Evolutionary conservation across 1,140 invertebrate genomes (phyloP), one percentile per base, ranked within the genome.

Genomic region (Armadillidium nasatum): DNA sequence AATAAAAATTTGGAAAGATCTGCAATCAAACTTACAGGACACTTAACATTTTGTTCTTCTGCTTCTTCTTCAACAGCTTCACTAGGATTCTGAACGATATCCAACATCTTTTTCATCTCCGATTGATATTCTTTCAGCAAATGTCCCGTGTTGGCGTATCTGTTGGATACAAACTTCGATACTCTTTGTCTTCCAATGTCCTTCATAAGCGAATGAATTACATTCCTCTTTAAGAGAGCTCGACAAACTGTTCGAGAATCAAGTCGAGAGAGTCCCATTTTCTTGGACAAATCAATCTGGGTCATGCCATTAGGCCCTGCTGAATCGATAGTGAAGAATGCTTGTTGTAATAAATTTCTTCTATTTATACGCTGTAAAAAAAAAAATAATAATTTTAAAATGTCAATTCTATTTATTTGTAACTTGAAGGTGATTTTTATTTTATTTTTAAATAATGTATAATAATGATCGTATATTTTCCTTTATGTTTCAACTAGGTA

Each of bases 161-260:
- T 82, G n/a, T 79, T 67, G 7, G 78, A 75, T 3, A 82, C 79
- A 69, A 80, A 84, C 43, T 78, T 76, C 4, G 80, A 81, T 7
- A 82, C 83, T 46, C 88, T 84, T 78, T 89, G 88, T 44, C 88
- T 83, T 4, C 88, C 88, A 10, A 86, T 82, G 77, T 89, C 88
- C 71, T 86, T 84, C 83, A 88, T 86, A 69, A 87, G 85, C 13
- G 84, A 86, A 10, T 85, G 84, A 44, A 87, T 84, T 44, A 86
- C 82, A 44, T 86, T 83, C 7, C 81, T 33, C 80, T 86, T 78
- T 11, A 85, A 80, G 7, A 89, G 79, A 80, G 87, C 86, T 44
- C 87, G 83, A 44, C 86, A 82, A 50, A 89, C 79, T 1, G 85
- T 84, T 21, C 89, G 81, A 2, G 87, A 82, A 46, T 88, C 86